phyloP scores from a whole-genome alignment of 2,797 vertebrate genomes.

The Melopsittacus undulatus region DNA sequence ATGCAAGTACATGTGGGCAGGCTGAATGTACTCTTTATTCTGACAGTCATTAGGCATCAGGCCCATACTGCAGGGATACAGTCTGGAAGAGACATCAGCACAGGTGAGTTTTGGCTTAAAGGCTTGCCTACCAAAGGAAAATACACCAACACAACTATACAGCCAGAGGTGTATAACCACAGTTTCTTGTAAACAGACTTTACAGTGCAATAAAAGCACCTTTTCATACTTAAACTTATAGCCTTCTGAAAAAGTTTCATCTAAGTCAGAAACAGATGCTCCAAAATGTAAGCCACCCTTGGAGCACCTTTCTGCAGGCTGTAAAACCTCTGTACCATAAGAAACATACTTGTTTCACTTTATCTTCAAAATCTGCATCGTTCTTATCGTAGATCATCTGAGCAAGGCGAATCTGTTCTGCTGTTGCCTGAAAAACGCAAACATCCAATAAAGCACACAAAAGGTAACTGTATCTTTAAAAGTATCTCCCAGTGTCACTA shows the following conservation, averaged over 20 bases:
- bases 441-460: not conserved
- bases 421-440: slow-evolving; percentile 86
- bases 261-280: not conserved
- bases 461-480: not conserved
- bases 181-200: not conserved
- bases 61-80: not conserved
- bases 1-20: not conserved
- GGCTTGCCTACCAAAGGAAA: not conserved
- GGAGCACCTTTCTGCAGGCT: not conserved
- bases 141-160: not conserved
- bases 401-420: slow-evolving; percentile 96
- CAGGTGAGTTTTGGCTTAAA: not conserved
- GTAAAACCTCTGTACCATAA: not conserved
- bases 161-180: not conserved
- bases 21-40: not conserved
- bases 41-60: not conserved
- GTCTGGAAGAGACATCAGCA: not conserved
- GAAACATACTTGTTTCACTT: slow-evolving; percentile 92
- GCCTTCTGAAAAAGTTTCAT: not conserved
- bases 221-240: not conserved
- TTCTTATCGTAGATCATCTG: slow-evolving; percentile 99
- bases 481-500: not conserved
- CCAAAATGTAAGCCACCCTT: not conserved
- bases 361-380: slow-evolving; percentile 94
- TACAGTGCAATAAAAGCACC: not conserved